Percentiles rank a stretch among this genome's conserved stretches.
phyloP scores from a whole-genome alignment of 1,140 invertebrate genomes.

The Plectrocnemia conspersa region DNA sequence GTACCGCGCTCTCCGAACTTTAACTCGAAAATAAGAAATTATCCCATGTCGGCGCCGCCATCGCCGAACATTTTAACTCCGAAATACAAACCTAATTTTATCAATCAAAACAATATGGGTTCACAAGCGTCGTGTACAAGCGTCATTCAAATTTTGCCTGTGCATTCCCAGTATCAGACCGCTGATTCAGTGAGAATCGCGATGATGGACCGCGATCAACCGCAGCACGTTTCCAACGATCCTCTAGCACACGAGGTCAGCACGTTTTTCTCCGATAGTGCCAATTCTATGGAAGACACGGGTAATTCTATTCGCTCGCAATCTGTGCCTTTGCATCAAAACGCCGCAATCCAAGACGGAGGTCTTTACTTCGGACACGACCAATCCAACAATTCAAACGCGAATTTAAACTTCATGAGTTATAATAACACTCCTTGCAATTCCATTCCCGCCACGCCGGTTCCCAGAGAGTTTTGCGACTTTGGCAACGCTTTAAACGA shows the following conservation, averaged over 20 bases:
- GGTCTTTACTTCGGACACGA: slow-evolving; percentile 38
- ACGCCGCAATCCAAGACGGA: slow-evolving; percentile 36
- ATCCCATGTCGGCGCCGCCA: slow-evolving; percentile 56
- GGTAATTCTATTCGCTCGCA: slow-evolving; percentile 58
- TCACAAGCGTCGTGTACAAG: slow-evolving; percentile 3
- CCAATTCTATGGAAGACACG: slow-evolving; percentile 38
- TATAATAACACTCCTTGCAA: slow-evolving; percentile 57
- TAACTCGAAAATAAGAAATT: slow-evolving; percentile 36
- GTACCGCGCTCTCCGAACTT: slow-evolving; percentile 40
- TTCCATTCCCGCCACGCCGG: slow-evolving; percentile 63
- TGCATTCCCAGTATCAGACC: slow-evolving; percentile 12
- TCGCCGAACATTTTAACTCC: slow-evolving; percentile 50
- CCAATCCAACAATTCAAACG: slow-evolving; percentile 37
- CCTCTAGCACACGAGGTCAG: slow-evolving; percentile 52
- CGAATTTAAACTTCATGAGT: slow-evolving; percentile 40
- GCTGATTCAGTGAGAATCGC: slow-evolving; percentile 32
- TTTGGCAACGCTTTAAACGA: slow-evolving; percentile 57
- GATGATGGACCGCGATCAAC: slow-evolving; percentile 42
- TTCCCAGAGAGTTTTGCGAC: slow-evolving; percentile 65
- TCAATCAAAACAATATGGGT: neutral
- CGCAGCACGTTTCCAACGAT: slow-evolving; percentile 45
- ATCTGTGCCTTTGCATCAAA: slow-evolving; percentile 69
- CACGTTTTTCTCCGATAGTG: slow-evolving; percentile 51
- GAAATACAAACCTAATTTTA: slow-evolving; percentile 41
- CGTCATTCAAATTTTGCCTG: slow-evolving; percentile 4